Percentiles rank a stretch among this genome's conserved stretches.
Evolutionary conservation across 2,888 invertebrate species (phyloP).

Genomic region (Drosophila flavopinicola): DNA sequence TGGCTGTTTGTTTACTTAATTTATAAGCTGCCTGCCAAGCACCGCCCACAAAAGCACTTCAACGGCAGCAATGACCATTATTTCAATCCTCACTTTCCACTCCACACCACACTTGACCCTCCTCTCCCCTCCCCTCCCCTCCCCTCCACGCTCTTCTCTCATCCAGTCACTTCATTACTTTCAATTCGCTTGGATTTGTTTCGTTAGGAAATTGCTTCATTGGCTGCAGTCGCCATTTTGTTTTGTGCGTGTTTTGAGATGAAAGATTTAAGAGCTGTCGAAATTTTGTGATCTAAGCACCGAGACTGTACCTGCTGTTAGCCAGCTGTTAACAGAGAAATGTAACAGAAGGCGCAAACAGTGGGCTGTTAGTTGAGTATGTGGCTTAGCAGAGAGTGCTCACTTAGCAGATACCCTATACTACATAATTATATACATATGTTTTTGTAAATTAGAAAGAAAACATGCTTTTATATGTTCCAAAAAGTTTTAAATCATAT

Average conservation of each 20-base stretch:
- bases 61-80: constrained; percentile 14
- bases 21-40: constrained; percentile 64
- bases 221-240: constrained; percentile 39
- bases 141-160: too few species aligned
- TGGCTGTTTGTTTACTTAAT: constrained; percentile 71
- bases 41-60: constrained; percentile 55
- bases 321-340: neutral
- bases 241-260: neutral
- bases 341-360: too few species aligned
- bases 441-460: too few species aligned
- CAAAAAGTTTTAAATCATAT: too few species aligned
- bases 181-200: constrained; percentile 6
- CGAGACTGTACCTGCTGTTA: constrained; percentile 27
- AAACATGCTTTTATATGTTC: too few species aligned
- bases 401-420: neutral
- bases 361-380: too few species aligned
- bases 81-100: neutral
- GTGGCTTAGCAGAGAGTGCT: constrained; percentile 7
- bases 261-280: neutral
- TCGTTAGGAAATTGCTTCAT: constrained; percentile 16
- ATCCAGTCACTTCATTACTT: too few species aligned
- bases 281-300: neutral
- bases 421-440: too few species aligned
- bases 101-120: too few species aligned
- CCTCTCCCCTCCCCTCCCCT: neutral